Evolutionary conservation across 2,797 vertebrate species (phyloP), one percentile per base, ranked within the genome.

Genomic region (Mormyrus hasselquistii): DNA sequence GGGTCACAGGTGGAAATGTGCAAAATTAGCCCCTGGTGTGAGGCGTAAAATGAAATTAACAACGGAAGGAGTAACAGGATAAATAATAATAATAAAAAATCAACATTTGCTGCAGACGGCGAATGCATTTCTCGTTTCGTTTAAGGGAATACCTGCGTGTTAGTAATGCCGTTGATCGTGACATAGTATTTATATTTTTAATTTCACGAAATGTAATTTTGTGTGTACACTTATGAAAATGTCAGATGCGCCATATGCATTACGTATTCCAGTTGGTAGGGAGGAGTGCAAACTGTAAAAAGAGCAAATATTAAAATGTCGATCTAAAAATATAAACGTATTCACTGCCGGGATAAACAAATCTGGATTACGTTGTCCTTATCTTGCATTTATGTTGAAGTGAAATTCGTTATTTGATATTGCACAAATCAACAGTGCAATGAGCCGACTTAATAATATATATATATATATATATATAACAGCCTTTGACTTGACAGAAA

Each of bases 191-290:
- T 79, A 44, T 73, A 79, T 44, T 25, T 79, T 34, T 84, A 47
- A 44, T 44, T 22, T 19, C 8, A 22, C n/a, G n/a, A 83, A 55
- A 86, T 55, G 29, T 29, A 34, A 53, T 38, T 16, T 4, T 55
- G 3, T 10, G 4, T 86, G 2, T 47, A 1, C 84, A n/a, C 3
- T 25, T 4, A 3, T 47, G 41, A 65, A 29, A 65, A 29, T 69
- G 82, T 69, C 82, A 86, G 82, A 47, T 83, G 88, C 73, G 82
- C 79, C 88, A 73, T 87, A 69, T 53, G 44, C 83, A 73, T 73
- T 89, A 73, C 88, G 88, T 73, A 55, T 79, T 41, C 14, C 73
- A 57, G 69, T 44, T 88, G 47, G 69, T 34, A 44, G 87, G 38
- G 47, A 34, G 34, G 50, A 52, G 84, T 52, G 22, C 25, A 55